Conservation (phyloP, 2,797 vertebrate genomes). For the Sebastes cheni region DNA sequence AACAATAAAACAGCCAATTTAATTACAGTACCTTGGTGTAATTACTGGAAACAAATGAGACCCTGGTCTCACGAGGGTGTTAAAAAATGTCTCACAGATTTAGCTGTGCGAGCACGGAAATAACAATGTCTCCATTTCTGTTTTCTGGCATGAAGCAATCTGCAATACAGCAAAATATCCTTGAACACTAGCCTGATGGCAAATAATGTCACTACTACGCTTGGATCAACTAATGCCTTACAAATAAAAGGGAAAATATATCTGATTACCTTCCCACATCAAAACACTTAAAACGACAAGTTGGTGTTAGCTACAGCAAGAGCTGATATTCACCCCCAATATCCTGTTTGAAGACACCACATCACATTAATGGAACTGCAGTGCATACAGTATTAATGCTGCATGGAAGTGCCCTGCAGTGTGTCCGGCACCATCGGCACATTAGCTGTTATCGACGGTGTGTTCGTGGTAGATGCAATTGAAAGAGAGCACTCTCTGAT, state of each 20-base stretch:
- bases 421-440: background rate
- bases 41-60: slow-evolving; percentile 10
- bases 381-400: background rate
- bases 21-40: background rate
- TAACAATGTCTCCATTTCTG: background rate
- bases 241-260: background rate
- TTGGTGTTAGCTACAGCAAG: background rate
- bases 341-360: background rate
- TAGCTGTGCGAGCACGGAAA: background rate
- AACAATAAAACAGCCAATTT: background rate
- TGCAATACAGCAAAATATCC: background rate
- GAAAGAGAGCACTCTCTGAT: background rate
- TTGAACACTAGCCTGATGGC: background rate
- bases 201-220: background rate
- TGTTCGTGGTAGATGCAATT: background rate
- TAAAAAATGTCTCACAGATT: background rate
- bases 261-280: background rate
- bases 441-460: background rate
- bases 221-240: background rate
- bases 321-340: background rate
- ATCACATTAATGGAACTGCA: background rate
- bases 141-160: background rate
- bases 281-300: background rate
- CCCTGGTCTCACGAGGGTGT: background rate
- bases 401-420: background rate